Base-by-base conservation (phyloP, 2,113 vertebrate species). In the Anolis sagrei region DNA sequence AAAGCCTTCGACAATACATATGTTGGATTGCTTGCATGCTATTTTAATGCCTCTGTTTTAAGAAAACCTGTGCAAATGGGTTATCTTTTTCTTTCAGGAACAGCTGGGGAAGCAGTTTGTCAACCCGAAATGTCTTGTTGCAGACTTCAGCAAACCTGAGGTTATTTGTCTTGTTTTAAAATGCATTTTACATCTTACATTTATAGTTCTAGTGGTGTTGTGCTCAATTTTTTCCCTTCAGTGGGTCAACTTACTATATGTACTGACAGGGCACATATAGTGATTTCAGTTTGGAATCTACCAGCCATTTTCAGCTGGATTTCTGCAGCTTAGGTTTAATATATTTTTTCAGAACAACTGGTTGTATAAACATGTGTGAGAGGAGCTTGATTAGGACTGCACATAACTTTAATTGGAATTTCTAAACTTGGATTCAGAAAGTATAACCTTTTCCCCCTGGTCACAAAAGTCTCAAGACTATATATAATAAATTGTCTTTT, bases 131-230 rank as follows among this genome's bases (percentile, higher is more conserved):
- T 97, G 96, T 81, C 96, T 99, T 79, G 96, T 94, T 90, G 97
- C 96, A 2, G 99, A 99, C 95, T 98, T 98, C 90, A 99, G 98
- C 95, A 99, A 98, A 94, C 97, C 98, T 88, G 98, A 99, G 97
- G 99, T 99, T 95, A 97, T 87, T 82, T 80, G 80, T 62, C 4
- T 73, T 69, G 51, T 58, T 58, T 54, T 58, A 58, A 18, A 58
- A 18, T 58, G 18, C 51, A 18, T 58, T 58, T 58, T 58, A 21
- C 36, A 34, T 36, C 18, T 68, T 68, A 14, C 27, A 2, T 79
- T 76, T 49, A 11, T 66, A 58, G 54, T 58, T 58, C 54, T 58
- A 58, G 16, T 58, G 14, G 54, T 58, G 18, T 34, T 32, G 10
- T 16, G 25, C 2, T 19, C 25, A 13, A 18, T 39, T 36, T 27